Base-by-base conservation (phyloP, 53 echinoderm and acorn worm genomes). In the Actinopyga echinites region DNA sequence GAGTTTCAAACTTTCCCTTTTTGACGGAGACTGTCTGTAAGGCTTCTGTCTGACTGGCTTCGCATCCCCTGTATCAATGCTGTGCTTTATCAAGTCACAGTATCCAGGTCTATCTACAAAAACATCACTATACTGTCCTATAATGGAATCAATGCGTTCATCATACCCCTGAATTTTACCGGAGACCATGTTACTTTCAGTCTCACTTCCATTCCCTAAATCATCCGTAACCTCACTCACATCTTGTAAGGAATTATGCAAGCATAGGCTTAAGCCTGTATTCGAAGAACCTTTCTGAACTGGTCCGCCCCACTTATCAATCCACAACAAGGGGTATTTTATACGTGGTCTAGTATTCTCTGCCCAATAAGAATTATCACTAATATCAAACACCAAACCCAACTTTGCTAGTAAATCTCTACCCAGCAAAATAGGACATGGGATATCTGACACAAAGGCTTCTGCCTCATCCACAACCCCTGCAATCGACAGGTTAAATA, bases 1-100 rank as follows among this genome's bases (percentile, higher is more conserved):
- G 6, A 43, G 22, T 26, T 45, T 75, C 30, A 75, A 75, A 49
- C 53, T 75, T n/a, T 75, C 32, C 30, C 75, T 20, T 75, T 75
- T 75, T 11, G 10, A 11, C 6, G 75, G 75, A 25, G 75, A 75
- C 22, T 28, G 25, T 25, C 45, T 75, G 53, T 75, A 75, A 42
- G 56, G 75, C 6, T 52, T 23, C 17, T 75, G 52, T 44, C 53
- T 43, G 6, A 75, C 75, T 30, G 75, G 75, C n/a, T n/a, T n/a
- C n/a, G n/a, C n/a, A n/a, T n/a, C n/a, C n/a, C n/a, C n/a, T n/a
- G n/a, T n/a, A n/a, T 74, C 74, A 52, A 75, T 75, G 8, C 29
- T 49, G 23, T 75, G 75, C 28, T 75, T 15, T 32, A 68, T 15
- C 35, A 31, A 68, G 35, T 34, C 35, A 33, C 69, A 68, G 8